These are phyloP conservation scores for Perognathus longimembris DNA, from an alignment of 2,113 vertebrate species.

Conservation along the genomic window DNA sequence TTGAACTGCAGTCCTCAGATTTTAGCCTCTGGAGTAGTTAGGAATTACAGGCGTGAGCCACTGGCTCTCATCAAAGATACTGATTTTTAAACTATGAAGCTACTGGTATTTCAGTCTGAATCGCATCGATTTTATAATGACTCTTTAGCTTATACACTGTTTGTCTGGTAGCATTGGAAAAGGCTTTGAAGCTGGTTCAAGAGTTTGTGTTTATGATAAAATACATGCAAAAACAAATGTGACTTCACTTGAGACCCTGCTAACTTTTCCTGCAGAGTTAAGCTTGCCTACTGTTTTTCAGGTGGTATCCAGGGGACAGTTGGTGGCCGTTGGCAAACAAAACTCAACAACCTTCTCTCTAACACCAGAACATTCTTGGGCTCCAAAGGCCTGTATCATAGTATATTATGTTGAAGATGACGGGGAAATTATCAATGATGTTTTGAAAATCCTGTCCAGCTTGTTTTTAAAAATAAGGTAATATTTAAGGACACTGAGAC, in stretches of 20 bases:
- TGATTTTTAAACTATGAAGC: background rate
- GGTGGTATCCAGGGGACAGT: slow-evolving; percentile 90
- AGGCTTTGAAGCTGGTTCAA: slow-evolving; percentile 10
- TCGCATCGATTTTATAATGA: background rate
- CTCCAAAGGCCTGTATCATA: slow-evolving; percentile 89
- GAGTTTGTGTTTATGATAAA: background rate
- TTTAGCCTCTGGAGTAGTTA: no score
- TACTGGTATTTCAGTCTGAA: background rate
- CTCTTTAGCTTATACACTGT: background rate
- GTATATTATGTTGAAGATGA: slow-evolving; percentile 89
- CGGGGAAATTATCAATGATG: slow-evolving; percentile 91
- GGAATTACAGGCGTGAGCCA: no score
- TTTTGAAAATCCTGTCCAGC: slow-evolving; percentile 86
- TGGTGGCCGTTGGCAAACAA: slow-evolving; percentile 87
- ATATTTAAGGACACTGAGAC: slow-evolving; percentile 23
- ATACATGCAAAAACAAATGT: background rate
- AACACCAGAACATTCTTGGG: slow-evolving; percentile 91
- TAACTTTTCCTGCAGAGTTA: slow-evolving; percentile 1
- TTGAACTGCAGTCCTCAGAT: no score
- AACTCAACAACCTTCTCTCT: slow-evolving; percentile 84
- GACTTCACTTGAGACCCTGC: background rate
- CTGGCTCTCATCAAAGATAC: background rate
- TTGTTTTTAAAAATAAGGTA: slow-evolving; percentile 89
- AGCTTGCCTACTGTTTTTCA: slow-evolving; percentile 71
- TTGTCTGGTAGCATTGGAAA: slow-evolving; percentile 28